Evolutionary conservation across 2,797 vertebrate species (phyloP).

Genomic region (Eurystomus glaucurus): DNA sequence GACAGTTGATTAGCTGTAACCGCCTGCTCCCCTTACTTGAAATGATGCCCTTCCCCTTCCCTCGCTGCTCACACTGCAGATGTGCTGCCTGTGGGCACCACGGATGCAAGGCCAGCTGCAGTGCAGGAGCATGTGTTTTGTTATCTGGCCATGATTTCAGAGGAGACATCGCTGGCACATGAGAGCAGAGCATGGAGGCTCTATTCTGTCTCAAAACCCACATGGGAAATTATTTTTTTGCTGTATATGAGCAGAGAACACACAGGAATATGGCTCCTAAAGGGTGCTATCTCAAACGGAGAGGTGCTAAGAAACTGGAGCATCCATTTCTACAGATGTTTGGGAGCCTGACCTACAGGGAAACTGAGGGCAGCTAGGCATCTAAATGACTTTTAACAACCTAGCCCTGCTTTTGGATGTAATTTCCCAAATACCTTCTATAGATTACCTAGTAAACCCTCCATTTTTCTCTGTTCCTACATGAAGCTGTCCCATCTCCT

Average conservation of each 20-base stretch:
- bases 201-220: not conserved
- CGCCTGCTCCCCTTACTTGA: not conserved
- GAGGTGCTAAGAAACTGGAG: not conserved
- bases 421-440: not conserved
- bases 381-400: not conserved
- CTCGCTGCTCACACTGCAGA: accelerated
- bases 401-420: accelerated
- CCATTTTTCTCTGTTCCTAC: not conserved
- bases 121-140: accelerated
- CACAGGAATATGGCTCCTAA: not conserved
- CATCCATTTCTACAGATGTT: not conserved
- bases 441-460: not conserved
- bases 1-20: not conserved
- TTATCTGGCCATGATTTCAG: not conserved
- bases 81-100: not conserved
- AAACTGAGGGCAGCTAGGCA: not conserved
- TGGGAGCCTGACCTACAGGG: not conserved
- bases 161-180: accelerated
- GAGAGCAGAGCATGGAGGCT: not conserved
- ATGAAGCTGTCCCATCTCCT: not conserved
- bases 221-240: accelerated
- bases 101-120: not conserved
- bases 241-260: not conserved
- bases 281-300: not conserved
- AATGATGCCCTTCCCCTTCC: not conserved